These are phyloP conservation scores for Pavo muticus DNA, from an alignment of 2,113 vertebrate genomes.

Conservation along the genomic window DNA sequence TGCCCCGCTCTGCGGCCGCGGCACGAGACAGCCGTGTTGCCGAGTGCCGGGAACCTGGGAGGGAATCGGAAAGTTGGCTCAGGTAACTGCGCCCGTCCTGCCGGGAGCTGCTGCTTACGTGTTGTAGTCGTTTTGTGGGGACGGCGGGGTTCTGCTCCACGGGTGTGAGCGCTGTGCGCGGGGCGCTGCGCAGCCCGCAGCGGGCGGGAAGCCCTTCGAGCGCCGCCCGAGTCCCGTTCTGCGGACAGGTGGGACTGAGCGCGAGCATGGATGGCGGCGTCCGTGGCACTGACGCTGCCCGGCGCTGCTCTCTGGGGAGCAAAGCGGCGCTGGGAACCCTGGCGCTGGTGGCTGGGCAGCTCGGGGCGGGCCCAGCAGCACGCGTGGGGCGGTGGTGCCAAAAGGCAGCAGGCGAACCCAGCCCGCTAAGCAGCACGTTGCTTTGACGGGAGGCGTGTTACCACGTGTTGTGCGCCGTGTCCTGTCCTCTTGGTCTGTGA, in stretches of 20 bases:
- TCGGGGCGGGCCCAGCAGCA: background rate
- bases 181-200: background rate
- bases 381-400: background rate
- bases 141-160: background rate
- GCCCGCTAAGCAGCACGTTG: background rate
- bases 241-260: too few relatives aligned
- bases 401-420: background rate
- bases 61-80: conserved; percentile 20
- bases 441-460: background rate
- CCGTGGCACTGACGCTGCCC: background rate
- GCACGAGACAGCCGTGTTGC: background rate
- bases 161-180: background rate
- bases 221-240: background rate
- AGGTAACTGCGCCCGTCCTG: background rate
- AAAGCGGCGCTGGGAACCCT: background rate
- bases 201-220: background rate
- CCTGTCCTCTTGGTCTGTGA: background rate
- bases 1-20: background rate
- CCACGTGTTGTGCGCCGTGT: background rate
- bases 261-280: too few relatives aligned
- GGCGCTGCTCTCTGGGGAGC: background rate
- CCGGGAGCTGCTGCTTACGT: background rate
- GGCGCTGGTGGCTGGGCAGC: background rate
- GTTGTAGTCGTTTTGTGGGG: background rate
- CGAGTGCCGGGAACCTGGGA: background rate